phyloP scores from a whole-genome alignment of 2,797 vertebrate genomes.

The Taeniopygia guttata region DNA sequence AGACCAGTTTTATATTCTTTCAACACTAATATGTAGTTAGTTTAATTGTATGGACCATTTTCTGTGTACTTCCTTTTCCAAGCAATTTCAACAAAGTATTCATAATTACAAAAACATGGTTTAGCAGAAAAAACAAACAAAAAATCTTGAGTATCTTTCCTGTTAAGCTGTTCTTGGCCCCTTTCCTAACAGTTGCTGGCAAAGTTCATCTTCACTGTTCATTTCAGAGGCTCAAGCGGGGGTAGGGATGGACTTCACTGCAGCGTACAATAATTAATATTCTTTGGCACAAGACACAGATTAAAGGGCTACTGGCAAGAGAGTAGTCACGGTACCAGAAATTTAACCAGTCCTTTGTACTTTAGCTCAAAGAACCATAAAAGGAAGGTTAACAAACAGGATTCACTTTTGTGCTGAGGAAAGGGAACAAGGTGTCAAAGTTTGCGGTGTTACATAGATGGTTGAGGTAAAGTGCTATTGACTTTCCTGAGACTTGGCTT shows the following conservation, averaged over 20 bases:
- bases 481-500: not conserved
- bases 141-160: slow-evolving; percentile 36
- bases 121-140: slow-evolving; percentile 53
- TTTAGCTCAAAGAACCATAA: not conserved
- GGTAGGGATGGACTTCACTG: not conserved
- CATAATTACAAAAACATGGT: slow-evolving; percentile 47
- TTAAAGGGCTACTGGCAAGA: not conserved
- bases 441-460: rapidly evolving
- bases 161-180: slow-evolving; percentile 22
- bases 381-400: not conserved
- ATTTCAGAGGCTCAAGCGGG: not conserved
- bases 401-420: not conserved
- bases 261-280: slow-evolving; percentile 16
- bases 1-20: not conserved
- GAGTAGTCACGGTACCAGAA: not conserved
- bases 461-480: not conserved
- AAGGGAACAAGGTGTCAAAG: not conserved
- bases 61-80: slow-evolving; percentile 40
- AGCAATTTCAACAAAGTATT: slow-evolving; percentile 39
- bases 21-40: not conserved
- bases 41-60: slow-evolving; percentile 22
- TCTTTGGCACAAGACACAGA: not conserved
- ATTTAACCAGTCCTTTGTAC: not conserved
- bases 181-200: slow-evolving; percentile 46
- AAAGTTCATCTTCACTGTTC: not conserved